Conservation (phyloP, 1,140 invertebrate species). For the Drosophila rhopaloa region DNA sequence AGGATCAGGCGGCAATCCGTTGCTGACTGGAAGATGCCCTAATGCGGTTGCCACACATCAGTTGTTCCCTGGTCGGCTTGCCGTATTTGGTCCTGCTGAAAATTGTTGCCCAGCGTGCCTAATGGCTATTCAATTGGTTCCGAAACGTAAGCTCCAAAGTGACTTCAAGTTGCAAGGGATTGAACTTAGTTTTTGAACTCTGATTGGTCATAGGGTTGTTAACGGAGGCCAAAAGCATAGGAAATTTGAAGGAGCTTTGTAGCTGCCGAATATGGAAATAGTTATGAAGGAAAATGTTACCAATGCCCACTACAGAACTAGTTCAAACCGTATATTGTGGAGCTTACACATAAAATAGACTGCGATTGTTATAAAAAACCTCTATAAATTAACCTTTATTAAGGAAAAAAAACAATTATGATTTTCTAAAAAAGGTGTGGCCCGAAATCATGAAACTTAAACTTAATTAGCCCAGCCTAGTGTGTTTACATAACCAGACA, state of each 20-base stretch:
- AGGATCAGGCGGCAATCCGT: slow-evolving; percentile 26
- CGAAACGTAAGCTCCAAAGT: slow-evolving; percentile 34
- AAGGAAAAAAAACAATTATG: not conserved
- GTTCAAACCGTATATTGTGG: not conserved
- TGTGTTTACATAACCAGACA: not conserved
- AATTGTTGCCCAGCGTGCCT: slow-evolving; percentile 42
- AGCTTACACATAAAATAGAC: not conserved
- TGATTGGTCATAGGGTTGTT: not conserved
- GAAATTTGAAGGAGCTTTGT: not conserved
- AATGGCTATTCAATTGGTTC: slow-evolving; percentile 57
- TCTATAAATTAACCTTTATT: no score
- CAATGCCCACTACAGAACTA: no score
- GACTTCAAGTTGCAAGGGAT: slow-evolving; percentile 12
- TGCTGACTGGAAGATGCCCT: slow-evolving; percentile 34
- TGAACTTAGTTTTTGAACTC: not conserved
- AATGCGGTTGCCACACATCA: slow-evolving; percentile 52
- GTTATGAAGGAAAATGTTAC: not conserved
- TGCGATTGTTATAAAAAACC: no score
- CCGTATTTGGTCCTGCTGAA: slow-evolving; percentile 10
- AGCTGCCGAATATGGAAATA: not conserved
- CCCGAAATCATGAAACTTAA: not conserved
- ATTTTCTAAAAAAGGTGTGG: no score
- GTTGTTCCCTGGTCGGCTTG: slow-evolving; percentile 17
- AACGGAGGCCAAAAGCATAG: no score
- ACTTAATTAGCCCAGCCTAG: not conserved